A percentile compares a stretch with the other conserved stretches of the same genome.
These are phyloP conservation scores for Hydroisotoma schaefferi DNA, from an alignment of 2,888 invertebrate genomes.

Conservation along the genomic window DNA sequence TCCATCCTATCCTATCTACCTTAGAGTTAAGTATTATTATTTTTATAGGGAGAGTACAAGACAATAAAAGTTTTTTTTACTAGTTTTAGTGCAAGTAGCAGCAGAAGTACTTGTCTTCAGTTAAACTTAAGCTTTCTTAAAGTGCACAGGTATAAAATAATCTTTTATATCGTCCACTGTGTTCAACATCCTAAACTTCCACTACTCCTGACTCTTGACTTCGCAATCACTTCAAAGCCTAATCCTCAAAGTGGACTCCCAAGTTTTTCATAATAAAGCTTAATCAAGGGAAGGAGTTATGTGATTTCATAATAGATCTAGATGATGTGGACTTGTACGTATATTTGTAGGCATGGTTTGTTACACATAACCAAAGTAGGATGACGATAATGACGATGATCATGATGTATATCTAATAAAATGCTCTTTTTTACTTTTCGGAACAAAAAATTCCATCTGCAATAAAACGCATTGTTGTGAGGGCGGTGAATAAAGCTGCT, in stretches of 20 bases:
- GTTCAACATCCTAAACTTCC: no score
- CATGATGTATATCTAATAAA: slow-evolving; percentile 3
- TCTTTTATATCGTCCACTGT: no score
- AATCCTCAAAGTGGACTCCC: slow-evolving; percentile 22
- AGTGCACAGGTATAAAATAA: no score
- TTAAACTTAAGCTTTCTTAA: no score
- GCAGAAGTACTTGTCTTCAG: no score
- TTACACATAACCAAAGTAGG: background rate
- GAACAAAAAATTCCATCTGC: background rate
- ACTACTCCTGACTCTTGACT: no score
- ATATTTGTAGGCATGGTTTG: background rate
- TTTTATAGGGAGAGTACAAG: no score
- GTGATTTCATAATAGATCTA: background rate
- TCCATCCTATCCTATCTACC: no score
- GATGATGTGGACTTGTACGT: background rate
- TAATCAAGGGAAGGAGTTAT: background rate
- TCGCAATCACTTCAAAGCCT: no score
- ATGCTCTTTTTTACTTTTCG: background rate
- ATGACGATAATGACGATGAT: background rate
- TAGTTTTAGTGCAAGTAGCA: no score
- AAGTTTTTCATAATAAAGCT: slow-evolving; percentile 16
- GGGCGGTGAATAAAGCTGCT: background rate
- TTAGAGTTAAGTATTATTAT: no score
- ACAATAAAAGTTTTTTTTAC: no score
- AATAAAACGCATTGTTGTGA: background rate